Evolutionary conservation across 2,888 invertebrate genomes (phyloP), one percentile per base, ranked within the genome.

Genomic region (Acrocyrtus sp.): DNA sequence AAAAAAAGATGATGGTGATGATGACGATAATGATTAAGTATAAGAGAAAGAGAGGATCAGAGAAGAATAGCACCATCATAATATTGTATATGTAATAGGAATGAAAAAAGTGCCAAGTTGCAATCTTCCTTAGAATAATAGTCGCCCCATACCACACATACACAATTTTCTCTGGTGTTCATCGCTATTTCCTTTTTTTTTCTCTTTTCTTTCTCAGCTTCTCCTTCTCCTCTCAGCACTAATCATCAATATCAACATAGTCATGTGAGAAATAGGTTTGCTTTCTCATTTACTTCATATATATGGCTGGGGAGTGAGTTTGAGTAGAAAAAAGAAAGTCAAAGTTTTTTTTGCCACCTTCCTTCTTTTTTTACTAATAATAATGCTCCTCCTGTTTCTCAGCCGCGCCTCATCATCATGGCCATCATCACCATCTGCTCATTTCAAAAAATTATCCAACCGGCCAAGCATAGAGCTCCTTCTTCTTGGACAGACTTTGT

Each of bases 371-470:
- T 53, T 70, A 53, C 41, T 65, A 69, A 63, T 65, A 68, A 60
- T 68, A 68, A 68, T 68, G 51, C 60, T 68, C 68, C 68, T 68
- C 68, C 68, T 60, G 61, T 68, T 68, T 68, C 68, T 68, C 54
- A 51, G 53, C 53, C 61, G 67, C 43, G 58, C 67, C 67, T 67
- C 67, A 67, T 68, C 68, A 68, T 68, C 68, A 61, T 61, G 53
- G 60, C 68, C 61, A 68, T 68, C 68, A 68, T 68, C 68, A 68
- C 68, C 68, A 68, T 68, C 68, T 68, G 68, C 68, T 68, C 68
- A 68, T 68, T 68, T 68, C 68, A 68, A 68, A 68, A 68, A 68
- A 61, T 67, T 68, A 61, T 61, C 61, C 68, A 60, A 61, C 60
- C 53, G 51, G 26, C 53, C 63, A 51, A 21, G 41, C 63, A 63